Percentiles rank a stretch among this genome's conserved stretches.
Conservation (phyloP, 2,888 invertebrate genomes). For the Parnassius glacialis region DNA sequence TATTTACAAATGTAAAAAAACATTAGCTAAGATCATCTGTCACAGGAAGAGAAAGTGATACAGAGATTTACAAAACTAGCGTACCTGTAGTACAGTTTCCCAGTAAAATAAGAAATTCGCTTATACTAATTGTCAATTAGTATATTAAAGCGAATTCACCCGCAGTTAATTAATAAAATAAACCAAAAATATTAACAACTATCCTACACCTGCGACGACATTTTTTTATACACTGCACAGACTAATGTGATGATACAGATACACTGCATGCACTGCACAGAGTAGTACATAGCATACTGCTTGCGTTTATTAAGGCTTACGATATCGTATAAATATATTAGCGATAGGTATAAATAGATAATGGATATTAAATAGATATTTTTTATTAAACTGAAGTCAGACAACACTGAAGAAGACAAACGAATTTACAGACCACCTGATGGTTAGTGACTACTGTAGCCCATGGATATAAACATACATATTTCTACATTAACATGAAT, state of each 20-base stretch:
- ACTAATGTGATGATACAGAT: neutral
- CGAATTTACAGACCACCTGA: too few relatives aligned
- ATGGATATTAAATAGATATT: too few relatives aligned
- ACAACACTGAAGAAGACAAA: too few relatives aligned
- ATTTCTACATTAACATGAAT: too few relatives aligned
- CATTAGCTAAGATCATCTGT: conserved; percentile 63
- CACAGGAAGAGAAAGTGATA: conserved; percentile 59
- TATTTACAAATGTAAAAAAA: conserved; percentile 75
- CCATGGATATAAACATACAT: too few relatives aligned
- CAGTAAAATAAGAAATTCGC: conserved; percentile 26
- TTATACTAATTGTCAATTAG: conserved; percentile 25
- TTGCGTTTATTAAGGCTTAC: too few relatives aligned
- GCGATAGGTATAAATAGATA: too few relatives aligned
- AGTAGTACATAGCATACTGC: too few relatives aligned
- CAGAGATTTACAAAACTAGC: conserved; percentile 30
- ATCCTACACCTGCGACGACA: conserved; percentile 64
- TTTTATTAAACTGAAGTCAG: too few relatives aligned
- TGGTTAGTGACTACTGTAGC: too few relatives aligned
- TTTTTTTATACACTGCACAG: conserved; percentile 50
- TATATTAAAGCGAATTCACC: conserved; percentile 42
- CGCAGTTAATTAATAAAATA: conserved; percentile 47
- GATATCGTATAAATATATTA: too few relatives aligned
- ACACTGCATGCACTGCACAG: neutral
- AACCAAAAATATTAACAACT: conserved; percentile 45
- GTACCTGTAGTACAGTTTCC: conserved; percentile 40